Evolutionary conservation across 2,888 invertebrate genomes (phyloP).

Genomic region (Machimus atricapillus): DNA sequence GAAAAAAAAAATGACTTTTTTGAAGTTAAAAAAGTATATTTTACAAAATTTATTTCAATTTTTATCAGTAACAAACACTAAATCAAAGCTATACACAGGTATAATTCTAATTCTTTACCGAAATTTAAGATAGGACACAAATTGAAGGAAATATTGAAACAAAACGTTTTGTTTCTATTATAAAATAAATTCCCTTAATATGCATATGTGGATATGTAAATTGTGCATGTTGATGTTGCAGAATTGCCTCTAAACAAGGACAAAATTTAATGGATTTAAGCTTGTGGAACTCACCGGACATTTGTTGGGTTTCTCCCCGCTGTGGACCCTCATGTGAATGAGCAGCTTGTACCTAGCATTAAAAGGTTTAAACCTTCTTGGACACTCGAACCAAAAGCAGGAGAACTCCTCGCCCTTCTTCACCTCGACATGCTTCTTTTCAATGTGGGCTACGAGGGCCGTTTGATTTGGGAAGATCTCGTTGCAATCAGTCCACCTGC

Average conservation of each 20-base stretch:
- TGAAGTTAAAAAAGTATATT: no score
- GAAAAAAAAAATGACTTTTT: no score
- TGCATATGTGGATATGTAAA: background rate
- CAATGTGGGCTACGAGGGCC: constrained; percentile 82
- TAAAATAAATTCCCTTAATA: background rate
- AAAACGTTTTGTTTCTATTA: background rate
- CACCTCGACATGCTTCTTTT: constrained; percentile 86
- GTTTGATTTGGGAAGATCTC: constrained; percentile 80
- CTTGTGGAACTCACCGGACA: constrained; percentile 82
- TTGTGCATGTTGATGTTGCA: background rate
- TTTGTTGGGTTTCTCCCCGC: constrained; percentile 97
- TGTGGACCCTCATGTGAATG: constrained; percentile 96
- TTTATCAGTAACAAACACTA: no score
- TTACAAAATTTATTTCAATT: no score
- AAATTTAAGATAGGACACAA: no score
- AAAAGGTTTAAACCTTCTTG: constrained; percentile 86
- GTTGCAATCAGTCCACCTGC: constrained; percentile 88
- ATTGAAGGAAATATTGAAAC: no score
- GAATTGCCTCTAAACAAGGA: background rate
- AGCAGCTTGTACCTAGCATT: constrained; percentile 97
- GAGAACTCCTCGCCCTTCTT: constrained; percentile 88
- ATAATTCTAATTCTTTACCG: no score
- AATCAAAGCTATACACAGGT: no score
- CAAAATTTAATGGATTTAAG: background rate
- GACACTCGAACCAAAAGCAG: constrained; percentile 94